Percentiles rank a stretch among this genome's conserved stretches.
Evolutionary conservation across 2,113 vertebrate species (phyloP).

Genomic region (Pollimyrus isidori): DNA sequence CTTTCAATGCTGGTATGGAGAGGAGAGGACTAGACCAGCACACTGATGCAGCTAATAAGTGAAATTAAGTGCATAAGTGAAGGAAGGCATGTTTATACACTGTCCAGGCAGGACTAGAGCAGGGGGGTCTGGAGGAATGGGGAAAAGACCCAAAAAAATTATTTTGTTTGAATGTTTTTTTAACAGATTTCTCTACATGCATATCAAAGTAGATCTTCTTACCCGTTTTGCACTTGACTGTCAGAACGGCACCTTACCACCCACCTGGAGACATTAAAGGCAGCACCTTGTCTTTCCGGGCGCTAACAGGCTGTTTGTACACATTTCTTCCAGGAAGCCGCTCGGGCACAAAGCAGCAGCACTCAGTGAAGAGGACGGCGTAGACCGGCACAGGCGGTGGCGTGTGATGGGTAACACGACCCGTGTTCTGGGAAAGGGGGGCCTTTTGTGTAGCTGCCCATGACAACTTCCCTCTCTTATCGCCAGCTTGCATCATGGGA

Average conservation of each 20-base stretch:
- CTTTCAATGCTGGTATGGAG: neutral
- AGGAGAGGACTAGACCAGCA: neutral
- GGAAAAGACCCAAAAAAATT: neutral
- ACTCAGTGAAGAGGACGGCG: neutral
- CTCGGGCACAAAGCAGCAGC: neutral
- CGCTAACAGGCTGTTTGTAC: neutral
- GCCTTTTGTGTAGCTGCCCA: neutral
- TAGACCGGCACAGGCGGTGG: too few relatives aligned
- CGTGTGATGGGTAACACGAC: neutral
- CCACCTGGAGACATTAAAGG: neutral
- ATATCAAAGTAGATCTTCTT: neutral
- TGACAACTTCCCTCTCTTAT: neutral
- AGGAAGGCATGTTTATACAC: neutral
- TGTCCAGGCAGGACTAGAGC: neutral
- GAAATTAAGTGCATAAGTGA: neutral
- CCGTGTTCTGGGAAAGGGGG: neutral
- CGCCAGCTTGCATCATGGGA: neutral
- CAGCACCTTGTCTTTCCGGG: neutral
- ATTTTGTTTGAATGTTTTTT: neutral
- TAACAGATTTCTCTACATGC: neutral
- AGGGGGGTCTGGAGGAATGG: neutral
- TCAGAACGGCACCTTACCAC: neutral
- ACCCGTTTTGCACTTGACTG: neutral
- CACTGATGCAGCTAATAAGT: neutral
- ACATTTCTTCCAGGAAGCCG: neutral